Conservation (phyloP, 2,113 vertebrate species). For the Calidris pugnax region DNA sequence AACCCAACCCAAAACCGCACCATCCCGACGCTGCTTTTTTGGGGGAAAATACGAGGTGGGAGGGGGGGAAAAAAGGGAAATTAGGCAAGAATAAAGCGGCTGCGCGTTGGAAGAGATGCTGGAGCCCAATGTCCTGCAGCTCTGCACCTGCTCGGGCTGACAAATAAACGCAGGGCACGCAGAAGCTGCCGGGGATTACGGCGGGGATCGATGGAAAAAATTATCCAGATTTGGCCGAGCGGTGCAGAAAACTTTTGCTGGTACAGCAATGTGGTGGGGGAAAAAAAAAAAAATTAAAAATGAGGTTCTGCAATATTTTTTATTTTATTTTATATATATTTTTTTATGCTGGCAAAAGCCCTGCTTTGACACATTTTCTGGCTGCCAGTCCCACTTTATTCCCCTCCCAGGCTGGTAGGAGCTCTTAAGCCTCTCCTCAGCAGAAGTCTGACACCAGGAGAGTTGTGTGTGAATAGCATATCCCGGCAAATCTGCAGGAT, state of each 20-base stretch:
- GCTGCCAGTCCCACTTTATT: not conserved
- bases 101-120: constrained; percentile 42
- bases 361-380: constrained; percentile 3
- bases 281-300: too few species aligned
- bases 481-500: constrained; percentile 33
- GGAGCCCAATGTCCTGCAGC: constrained; percentile 48
- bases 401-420: constrained; percentile 4
- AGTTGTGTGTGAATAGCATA: constrained; percentile 51
- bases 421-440: constrained; percentile 7
- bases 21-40: fast-evolving
- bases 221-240: not conserved
- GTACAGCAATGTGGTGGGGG: not conserved
- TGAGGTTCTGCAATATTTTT: not conserved
- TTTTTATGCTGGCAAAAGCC: not conserved
- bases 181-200: not conserved
- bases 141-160: constrained; percentile 44
- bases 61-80: not conserved
- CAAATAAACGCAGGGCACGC: not conserved
- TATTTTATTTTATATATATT: not conserved
- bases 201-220: not conserved
- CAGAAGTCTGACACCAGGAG: constrained; percentile 58
- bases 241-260: not conserved
- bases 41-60: too few species aligned
- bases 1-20: not conserved
- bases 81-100: constrained; percentile 7